Evolutionary conservation across 1,140 invertebrate genomes (phyloP).

Genomic region (Drosophila paulistorum): DNA sequence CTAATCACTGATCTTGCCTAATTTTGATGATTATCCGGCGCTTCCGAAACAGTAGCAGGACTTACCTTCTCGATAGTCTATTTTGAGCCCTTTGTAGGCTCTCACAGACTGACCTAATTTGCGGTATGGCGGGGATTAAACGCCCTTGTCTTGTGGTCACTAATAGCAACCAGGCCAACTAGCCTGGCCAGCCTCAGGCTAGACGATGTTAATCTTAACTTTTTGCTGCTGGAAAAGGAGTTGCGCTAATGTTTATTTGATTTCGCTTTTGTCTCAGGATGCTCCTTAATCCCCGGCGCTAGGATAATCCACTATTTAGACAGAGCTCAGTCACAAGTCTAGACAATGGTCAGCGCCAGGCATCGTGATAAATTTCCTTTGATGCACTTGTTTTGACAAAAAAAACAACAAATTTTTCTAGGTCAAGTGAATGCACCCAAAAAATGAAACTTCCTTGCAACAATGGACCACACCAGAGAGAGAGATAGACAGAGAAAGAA

Average conservation of each 20-base stretch:
- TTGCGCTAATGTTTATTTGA: conserved; percentile 77
- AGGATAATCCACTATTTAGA: conserved; percentile 81
- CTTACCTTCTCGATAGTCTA: conserved; percentile 1
- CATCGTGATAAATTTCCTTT: conserved; percentile 53
- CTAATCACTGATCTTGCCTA: conserved; percentile 62
- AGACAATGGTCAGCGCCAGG: conserved; percentile 71
- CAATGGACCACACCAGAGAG: conserved; percentile 50
- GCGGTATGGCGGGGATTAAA: conserved; percentile 52
- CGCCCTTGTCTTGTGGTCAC: conserved; percentile 69
- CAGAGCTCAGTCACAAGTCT: conserved; percentile 78
- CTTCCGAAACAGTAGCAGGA: conserved; percentile 61
- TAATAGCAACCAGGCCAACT: conserved; percentile 48
- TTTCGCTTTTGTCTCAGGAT: conserved; percentile 63
- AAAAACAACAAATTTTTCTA: conserved; percentile 32
- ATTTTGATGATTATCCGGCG: conserved; percentile 71
- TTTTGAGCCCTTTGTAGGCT: conserved; percentile 4
- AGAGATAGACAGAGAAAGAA: conserved; percentile 23
- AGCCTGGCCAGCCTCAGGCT: conserved; percentile 19
- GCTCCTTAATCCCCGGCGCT: conserved; percentile 68
- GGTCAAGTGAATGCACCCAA: conserved; percentile 38
- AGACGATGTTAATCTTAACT: conserved; percentile 79
- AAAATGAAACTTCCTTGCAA: conserved; percentile 13
- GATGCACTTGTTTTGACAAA: conserved; percentile 27
- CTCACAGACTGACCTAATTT: conserved; percentile 69
- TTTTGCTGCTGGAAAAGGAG: conserved; percentile 65